Percentiles rank a stretch among this genome's conserved stretches.
Evolutionary conservation across 2,888 invertebrate genomes (phyloP).

Genomic region (Cinara cedri): DNA sequence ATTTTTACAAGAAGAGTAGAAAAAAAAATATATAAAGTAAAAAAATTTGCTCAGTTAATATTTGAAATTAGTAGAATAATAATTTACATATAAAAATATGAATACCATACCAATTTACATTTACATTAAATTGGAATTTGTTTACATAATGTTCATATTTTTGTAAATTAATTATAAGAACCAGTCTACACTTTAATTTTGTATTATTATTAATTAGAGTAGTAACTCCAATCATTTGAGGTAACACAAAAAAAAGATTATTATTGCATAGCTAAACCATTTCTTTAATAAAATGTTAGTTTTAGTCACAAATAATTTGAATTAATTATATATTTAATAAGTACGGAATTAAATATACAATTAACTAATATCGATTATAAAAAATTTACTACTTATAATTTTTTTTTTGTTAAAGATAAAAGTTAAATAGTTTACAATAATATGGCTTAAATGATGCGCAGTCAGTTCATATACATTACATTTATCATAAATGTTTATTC

Average conservation of each 20-base stretch:
- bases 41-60: conserved; percentile 19
- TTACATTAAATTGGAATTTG: conserved; percentile 25
- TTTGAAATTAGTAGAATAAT: conserved; percentile 18
- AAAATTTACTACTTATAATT: no score
- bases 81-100: conserved; percentile 32
- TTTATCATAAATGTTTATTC: background rate
- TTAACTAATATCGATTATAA: background rate
- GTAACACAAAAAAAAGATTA: background rate
- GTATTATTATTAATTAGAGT: background rate
- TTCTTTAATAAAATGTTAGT: conserved; percentile 6
- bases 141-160: conserved; percentile 9
- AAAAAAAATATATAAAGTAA: conserved; percentile 3
- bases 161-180: conserved; percentile 16
- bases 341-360: background rate
- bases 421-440: background rate
- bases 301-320: background rate
- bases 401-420: no score
- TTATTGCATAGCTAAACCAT: no score
- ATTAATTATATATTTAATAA: background rate
- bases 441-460: conserved; percentile 24
- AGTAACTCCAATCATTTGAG: no score
- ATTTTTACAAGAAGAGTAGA: background rate
- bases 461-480: conserved; percentile 10
- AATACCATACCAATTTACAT: conserved; percentile 22
- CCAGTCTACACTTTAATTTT: conserved; percentile 20